These are phyloP conservation scores for Drosophila anomelani DNA, from an alignment of 2,888 invertebrate species.

Conservation along the genomic window DNA sequence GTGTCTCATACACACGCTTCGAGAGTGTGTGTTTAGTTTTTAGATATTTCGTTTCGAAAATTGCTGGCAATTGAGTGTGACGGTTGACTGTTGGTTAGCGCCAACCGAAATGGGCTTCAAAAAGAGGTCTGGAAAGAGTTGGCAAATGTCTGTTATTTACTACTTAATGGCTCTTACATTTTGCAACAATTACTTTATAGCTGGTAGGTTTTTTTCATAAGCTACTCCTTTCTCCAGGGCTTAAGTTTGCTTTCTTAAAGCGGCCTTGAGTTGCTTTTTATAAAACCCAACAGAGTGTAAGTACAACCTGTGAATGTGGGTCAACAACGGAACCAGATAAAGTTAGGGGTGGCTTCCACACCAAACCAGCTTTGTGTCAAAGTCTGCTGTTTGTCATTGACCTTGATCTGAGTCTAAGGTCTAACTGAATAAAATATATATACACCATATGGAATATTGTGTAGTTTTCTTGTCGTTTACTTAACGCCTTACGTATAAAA, in stretches of 20 bases:
- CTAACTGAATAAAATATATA: background rate
- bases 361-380: no score
- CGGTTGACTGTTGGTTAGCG: constrained; percentile 18
- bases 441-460: background rate
- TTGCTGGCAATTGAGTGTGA: constrained; percentile 32
- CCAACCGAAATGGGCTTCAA: constrained; percentile 5
- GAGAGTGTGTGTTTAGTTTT: constrained; percentile 5
- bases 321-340: background rate
- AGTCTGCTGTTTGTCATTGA: background rate
- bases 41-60: constrained; percentile 27
- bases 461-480: background rate
- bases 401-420: background rate
- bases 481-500: background rate
- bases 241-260: background rate
- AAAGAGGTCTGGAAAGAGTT: background rate
- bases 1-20: constrained; percentile 8
- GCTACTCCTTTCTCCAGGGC: background rate
- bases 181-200: background rate
- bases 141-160: constrained; percentile 1
- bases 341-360: background rate
- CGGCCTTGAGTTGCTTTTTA: background rate
- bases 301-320: background rate
- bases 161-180: background rate
- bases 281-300: background rate
- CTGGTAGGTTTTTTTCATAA: background rate